phyloP scores from a whole-genome alignment of 2,797 vertebrate genomes.

The Todus mexicanus region DNA sequence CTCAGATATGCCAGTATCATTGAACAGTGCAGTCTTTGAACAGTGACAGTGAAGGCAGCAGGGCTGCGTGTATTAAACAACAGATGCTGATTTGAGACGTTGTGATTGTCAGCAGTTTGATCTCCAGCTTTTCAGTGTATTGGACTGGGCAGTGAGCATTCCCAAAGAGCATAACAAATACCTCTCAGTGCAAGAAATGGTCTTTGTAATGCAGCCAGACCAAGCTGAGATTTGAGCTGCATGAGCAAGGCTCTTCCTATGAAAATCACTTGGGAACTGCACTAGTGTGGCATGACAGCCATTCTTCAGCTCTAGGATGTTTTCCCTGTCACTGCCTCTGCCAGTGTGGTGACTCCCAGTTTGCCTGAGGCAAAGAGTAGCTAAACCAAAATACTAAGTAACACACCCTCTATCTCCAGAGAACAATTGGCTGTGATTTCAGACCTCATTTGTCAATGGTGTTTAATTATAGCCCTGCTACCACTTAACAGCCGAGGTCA shows the following conservation, averaged over 20 bases:
- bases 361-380: slow-evolving; percentile 29
- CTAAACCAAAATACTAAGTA: slow-evolving; percentile 16
- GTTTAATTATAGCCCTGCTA: slow-evolving; percentile 52
- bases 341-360: slow-evolving; percentile 28
- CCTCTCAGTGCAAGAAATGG: background rate
- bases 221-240: background rate
- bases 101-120: background rate
- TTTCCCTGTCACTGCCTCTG: background rate
- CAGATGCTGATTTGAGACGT: background rate
- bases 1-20: background rate
- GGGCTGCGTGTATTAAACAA: background rate
- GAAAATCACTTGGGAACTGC: background rate
- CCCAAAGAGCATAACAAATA: background rate
- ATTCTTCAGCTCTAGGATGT: background rate
- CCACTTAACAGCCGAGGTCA: slow-evolving; percentile 33
- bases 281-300: background rate
- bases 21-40: background rate
- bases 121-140: background rate
- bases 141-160: background rate
- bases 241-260: background rate
- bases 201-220: background rate
- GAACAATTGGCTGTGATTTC: slow-evolving; percentile 59
- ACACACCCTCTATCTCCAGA: slow-evolving; percentile 2
- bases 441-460: slow-evolving; percentile 56
- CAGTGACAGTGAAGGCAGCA: background rate